Evolutionary conservation across 2,888 invertebrate genomes (phyloP).

Genomic region (Amiota minor): DNA sequence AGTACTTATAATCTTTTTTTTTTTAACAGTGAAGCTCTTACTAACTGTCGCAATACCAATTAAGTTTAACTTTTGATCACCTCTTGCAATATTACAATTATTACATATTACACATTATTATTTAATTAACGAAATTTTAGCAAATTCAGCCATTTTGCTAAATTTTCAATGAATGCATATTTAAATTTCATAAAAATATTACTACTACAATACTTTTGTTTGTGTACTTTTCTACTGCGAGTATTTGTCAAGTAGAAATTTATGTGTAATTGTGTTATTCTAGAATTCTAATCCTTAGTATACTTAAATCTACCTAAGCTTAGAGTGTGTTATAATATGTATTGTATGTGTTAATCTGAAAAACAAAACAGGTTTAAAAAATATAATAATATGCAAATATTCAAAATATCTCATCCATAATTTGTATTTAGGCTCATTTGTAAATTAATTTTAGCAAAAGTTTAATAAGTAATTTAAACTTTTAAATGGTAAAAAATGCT

Average conservation of each 20-base stretch:
- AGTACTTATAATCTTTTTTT: too few species aligned
- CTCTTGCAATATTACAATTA: too few species aligned
- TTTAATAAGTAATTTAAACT: conserved; percentile 18
- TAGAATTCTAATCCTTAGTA: too few species aligned
- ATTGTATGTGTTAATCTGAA: too few species aligned
- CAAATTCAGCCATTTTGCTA: conserved; percentile 52
- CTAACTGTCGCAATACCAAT: too few species aligned
- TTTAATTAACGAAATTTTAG: conserved; percentile 36
- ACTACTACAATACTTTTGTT: conserved; percentile 10
- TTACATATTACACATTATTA: neutral
- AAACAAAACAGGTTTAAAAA: too few species aligned
- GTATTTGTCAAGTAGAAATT: conserved; percentile 28
- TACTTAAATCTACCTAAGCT: too few species aligned
- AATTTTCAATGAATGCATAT: conserved; percentile 21
- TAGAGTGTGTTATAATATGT: too few species aligned
- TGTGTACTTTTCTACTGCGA: conserved; percentile 36
- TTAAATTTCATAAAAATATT: conserved; percentile 41
- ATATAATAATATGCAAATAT: too few species aligned
- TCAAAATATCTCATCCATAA: neutral
- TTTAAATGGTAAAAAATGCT: conserved; percentile 59
- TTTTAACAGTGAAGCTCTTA: too few species aligned
- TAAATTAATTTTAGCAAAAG: conserved; percentile 20
- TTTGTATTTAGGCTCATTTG: neutral
- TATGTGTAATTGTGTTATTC: neutral
- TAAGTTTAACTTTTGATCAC: too few species aligned